Conservation (phyloP, 2,888 invertebrate species). For the Caenorhabditis sp. region DNA sequence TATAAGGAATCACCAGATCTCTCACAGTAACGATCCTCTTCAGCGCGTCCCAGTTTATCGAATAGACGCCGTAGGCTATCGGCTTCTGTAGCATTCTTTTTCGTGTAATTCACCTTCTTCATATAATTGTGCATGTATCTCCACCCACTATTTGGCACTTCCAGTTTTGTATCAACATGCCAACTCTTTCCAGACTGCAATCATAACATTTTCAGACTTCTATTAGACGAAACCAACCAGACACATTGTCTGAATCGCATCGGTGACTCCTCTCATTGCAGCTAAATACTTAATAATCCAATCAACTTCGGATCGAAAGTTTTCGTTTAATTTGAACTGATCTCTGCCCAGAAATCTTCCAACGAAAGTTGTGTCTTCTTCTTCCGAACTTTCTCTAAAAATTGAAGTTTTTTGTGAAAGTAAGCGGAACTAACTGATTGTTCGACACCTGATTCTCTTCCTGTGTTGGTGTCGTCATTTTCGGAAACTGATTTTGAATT, state of each 20-base stretch:
- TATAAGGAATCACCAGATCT: not conserved
- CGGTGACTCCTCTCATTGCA: conserved; percentile 6
- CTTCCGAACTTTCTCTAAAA: conserved; percentile 39
- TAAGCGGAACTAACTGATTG: not conserved
- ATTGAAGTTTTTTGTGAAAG: not conserved
- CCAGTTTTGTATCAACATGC: conserved; percentile 16
- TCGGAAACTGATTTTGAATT: conserved; percentile 5
- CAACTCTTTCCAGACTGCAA: conserved; percentile 44
- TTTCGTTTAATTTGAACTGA: conserved; percentile 18
- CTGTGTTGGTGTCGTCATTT: conserved; percentile 2
- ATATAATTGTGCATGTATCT: conserved; percentile 29
- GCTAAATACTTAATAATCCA: conserved; percentile 22
- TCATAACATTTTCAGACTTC: not conserved
- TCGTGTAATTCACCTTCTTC: conserved; percentile 22
- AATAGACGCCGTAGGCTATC: not conserved
- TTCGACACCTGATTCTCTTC: conserved; percentile 9
- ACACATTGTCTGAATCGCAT: conserved; percentile 17
- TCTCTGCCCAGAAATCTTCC: conserved; percentile 29
- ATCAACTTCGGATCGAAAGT: conserved; percentile 16
- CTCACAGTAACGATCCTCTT: conserved; percentile 33
- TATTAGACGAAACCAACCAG: not conserved
- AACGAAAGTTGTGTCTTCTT: conserved; percentile 21
- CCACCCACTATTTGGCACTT: conserved; percentile 42
- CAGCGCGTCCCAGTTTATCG: conserved; percentile 15
- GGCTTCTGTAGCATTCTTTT: conserved; percentile 31